Evolutionary conservation across 2,888 invertebrate species (phyloP).

Genomic region (Amblyjoppa proteus): DNA sequence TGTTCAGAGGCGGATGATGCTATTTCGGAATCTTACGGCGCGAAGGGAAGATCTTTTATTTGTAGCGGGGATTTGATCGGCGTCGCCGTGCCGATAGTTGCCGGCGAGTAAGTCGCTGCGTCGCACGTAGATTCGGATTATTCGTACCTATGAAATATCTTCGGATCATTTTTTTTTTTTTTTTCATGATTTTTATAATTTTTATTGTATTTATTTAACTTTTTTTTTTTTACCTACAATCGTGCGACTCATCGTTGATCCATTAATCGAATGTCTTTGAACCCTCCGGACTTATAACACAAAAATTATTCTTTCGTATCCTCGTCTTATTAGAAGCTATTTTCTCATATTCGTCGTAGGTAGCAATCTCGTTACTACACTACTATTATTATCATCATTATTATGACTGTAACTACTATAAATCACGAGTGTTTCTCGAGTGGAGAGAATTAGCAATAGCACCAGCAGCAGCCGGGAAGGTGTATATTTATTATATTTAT

Average conservation of each 20-base stretch:
- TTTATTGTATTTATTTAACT: not conserved
- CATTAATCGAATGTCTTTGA: not conserved
- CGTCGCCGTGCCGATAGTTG: not conserved
- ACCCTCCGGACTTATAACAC: not conserved
- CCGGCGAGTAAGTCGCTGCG: not conserved
- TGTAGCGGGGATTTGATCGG: not conserved
- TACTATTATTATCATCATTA: constrained; percentile 29
- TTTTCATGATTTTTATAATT: not conserved
- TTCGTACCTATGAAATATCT: not conserved
- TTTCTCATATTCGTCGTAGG: not conserved
- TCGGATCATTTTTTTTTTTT: not conserved
- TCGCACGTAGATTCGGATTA: not conserved
- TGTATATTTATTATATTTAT: too few relatives aligned
- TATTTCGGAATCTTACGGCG: not conserved
- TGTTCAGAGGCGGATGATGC: not conserved
- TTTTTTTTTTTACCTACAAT: not conserved
- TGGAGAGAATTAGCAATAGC: not conserved
- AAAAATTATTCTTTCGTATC: not conserved
- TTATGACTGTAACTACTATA: constrained; percentile 44
- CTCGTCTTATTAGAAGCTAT: not conserved
- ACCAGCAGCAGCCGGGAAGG: not conserved
- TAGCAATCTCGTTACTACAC: constrained; percentile 30
- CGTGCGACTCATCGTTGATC: not conserved
- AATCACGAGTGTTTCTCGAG: constrained; percentile 39
- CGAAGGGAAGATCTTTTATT: not conserved